Evolutionary conservation across 2,888 invertebrate genomes (phyloP).

Genomic region (Patella depressa): DNA sequence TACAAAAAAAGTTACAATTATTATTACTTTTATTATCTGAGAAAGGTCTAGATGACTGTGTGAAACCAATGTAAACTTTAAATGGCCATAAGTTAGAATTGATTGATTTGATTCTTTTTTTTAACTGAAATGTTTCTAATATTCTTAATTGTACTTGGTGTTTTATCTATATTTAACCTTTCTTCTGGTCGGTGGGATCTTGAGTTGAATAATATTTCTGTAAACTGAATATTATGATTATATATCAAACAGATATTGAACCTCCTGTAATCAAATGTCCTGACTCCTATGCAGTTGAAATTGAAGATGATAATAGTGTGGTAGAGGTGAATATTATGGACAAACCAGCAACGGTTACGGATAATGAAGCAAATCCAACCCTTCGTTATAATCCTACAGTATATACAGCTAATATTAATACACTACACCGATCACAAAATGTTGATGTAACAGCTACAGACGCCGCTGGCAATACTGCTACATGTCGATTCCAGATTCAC

Average conservation of each 20-base stretch:
- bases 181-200: no score
- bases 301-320: conserved; percentile 15
- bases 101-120: no score
- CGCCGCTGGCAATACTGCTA: conserved; percentile 95
- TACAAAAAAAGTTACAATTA: no score
- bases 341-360: conserved; percentile 24
- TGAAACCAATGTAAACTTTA: no score
- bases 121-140: no score
- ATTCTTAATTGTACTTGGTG: no score
- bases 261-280: conserved; percentile 48
- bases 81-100: no score
- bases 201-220: no score
- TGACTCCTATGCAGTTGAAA: not conserved
- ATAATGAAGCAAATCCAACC: conserved; percentile 30
- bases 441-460: conserved; percentile 96
- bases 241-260: conserved; percentile 43
- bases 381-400: conserved; percentile 23
- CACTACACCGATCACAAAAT: conserved; percentile 63
- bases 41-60: no score
- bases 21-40: no score
- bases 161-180: no score
- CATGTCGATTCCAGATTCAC: conserved; percentile 91
- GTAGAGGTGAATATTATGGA: not conserved
- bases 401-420: conserved; percentile 17
- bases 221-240: no score